Evolutionary conservation across 2,797 vertebrate genomes (phyloP).

Genomic region (Atherinosoma microstoma): DNA sequence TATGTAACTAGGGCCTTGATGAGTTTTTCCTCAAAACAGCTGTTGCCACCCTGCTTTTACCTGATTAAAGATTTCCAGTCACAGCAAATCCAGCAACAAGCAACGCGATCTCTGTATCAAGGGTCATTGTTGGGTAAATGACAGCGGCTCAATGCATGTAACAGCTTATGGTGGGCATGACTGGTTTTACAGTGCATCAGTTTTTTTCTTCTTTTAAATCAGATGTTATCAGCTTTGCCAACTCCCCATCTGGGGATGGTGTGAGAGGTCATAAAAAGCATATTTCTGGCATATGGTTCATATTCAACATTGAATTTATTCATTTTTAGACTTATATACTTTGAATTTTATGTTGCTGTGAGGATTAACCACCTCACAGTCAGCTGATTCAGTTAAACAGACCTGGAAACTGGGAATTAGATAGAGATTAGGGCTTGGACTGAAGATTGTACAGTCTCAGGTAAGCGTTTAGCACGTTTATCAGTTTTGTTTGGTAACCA

Average conservation of each 20-base stretch:
- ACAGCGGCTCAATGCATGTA: conserved; percentile 5
- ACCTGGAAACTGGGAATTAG: conserved; percentile 37
- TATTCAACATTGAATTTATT: conserved; percentile 28
- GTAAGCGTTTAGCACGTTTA: background rate
- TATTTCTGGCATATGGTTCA: conserved; percentile 41
- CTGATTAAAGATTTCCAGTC: conserved; percentile 77
- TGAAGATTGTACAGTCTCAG: background rate
- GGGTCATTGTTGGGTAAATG: conserved; percentile 22
- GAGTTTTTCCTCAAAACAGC: conserved; percentile 84
- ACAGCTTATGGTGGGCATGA: background rate
- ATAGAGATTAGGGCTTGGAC: conserved; percentile 15
- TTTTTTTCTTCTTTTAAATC: background rate
- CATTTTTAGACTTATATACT: conserved; percentile 25
- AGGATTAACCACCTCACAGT: conserved; percentile 7
- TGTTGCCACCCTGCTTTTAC: conserved; percentile 72
- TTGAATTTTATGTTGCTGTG: background rate
- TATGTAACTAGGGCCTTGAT: conserved; percentile 79
- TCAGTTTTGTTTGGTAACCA: conserved; percentile 23
- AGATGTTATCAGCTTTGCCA: conserved; percentile 43
- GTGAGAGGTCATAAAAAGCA: conserved; percentile 22
- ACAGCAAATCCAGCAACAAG: conserved; percentile 60
- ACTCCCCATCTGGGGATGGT: conserved; percentile 37
- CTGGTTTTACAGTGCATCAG: background rate
- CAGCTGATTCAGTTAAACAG: conserved; percentile 17
- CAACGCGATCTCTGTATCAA: too few relatives aligned